These are phyloP conservation scores for Nephotettix cincticeps DNA, from an alignment of 1,140 invertebrate species.

Conservation along the genomic window DNA sequence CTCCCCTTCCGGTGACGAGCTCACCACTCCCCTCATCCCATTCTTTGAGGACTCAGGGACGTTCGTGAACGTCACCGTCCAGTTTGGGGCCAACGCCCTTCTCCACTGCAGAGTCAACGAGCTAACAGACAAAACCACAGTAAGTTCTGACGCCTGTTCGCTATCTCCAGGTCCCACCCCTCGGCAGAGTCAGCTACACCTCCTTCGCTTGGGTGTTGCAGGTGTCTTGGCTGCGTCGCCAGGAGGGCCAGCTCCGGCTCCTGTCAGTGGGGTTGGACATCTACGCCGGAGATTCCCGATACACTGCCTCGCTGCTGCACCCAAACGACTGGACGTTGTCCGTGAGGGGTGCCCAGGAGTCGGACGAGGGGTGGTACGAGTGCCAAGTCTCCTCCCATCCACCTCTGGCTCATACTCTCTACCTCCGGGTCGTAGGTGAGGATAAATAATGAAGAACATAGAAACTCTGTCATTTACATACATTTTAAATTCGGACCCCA, in stretches of 20 bases:
- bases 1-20: conserved; percentile 42
- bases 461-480: too few species aligned
- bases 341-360: conserved; percentile 76
- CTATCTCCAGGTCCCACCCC: too few species aligned
- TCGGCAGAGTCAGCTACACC: too few species aligned
- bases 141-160: conserved; percentile 50
- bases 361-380: conserved; percentile 81
- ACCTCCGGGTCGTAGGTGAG: conserved; percentile 82
- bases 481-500: too few species aligned
- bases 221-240: conserved; percentile 76
- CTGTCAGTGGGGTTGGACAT: conserved; percentile 75
- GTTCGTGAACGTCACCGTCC: conserved; percentile 63
- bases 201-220: too few species aligned
- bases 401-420: conserved; percentile 78
- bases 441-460: too few species aligned
- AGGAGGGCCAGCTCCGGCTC: conserved; percentile 68
- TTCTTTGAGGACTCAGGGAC: conserved; percentile 61
- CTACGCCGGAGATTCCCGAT: conserved; percentile 65
- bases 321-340: conserved; percentile 76
- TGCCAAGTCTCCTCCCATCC: conserved; percentile 88
- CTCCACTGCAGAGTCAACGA: conserved; percentile 71
- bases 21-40: conserved; percentile 58
- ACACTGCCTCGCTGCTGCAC: conserved; percentile 32
- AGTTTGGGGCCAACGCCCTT: conserved; percentile 62
- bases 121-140: conserved; percentile 66